These are phyloP conservation scores for Troides helena DNA, from an alignment of 2,888 invertebrate genomes.

Conservation along the genomic window DNA sequence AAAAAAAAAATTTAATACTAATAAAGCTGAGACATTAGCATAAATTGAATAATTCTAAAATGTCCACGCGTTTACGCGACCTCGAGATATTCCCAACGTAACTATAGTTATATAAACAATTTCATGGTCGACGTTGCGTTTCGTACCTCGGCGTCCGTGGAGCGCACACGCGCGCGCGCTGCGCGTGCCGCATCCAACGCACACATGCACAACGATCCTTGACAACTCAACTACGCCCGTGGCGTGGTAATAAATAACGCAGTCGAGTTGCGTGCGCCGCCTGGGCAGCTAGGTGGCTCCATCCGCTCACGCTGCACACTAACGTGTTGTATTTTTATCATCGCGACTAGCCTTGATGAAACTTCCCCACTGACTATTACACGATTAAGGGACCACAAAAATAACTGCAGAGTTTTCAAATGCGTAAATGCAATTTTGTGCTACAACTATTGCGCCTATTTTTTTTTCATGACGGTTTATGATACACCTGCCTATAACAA, in stretches of 20 bases:
- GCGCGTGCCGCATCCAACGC: constrained; percentile 34
- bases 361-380: constrained; percentile 16
- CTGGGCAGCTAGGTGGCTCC: constrained; percentile 40
- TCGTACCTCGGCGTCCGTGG: constrained; percentile 57
- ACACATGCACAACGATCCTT: constrained; percentile 51
- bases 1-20: constrained; percentile 38
- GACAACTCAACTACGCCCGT: constrained; percentile 50
- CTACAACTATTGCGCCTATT: too few species aligned
- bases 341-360: constrained; percentile 17
- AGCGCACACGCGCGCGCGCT: constrained; percentile 35
- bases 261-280: constrained; percentile 57
- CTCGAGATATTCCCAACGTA: constrained; percentile 47
- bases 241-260: constrained; percentile 55
- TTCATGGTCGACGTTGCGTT: constrained; percentile 70
- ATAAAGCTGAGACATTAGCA: constrained; percentile 48
- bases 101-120: constrained; percentile 53
- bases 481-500: too few species aligned
- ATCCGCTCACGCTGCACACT: constrained; percentile 55
- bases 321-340: constrained; percentile 38
- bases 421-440: too few species aligned
- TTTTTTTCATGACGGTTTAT: too few species aligned
- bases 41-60: constrained; percentile 50
- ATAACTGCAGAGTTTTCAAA: neutral
- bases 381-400: constrained; percentile 2
- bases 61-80: constrained; percentile 46